phyloP scores from a whole-genome alignment of 1,140 invertebrate genomes.

The Prorops nasuta region DNA sequence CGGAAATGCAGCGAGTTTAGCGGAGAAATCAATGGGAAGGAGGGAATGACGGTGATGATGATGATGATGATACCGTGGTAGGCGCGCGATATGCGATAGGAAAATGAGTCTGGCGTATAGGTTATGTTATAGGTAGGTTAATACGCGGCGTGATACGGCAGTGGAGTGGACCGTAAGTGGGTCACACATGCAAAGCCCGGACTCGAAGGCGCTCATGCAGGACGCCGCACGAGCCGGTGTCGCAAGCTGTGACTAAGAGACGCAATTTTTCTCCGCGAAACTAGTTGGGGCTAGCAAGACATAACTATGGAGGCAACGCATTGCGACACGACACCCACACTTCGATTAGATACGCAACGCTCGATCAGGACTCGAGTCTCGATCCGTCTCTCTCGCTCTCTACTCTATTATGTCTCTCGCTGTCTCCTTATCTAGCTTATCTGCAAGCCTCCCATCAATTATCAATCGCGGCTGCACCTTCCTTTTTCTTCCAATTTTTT shows the following conservation, averaged over 20 bases:
- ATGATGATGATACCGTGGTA: too few species aligned
- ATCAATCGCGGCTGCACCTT: too few species aligned
- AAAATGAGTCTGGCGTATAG: too few species aligned
- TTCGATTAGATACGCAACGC: constrained; percentile 32
- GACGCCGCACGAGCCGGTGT: constrained; percentile 33
- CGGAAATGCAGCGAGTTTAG: too few species aligned
- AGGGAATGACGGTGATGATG: too few species aligned
- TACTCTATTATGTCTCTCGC: not conserved
- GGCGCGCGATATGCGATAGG: too few species aligned
- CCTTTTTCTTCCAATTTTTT: too few species aligned
- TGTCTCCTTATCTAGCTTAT: not conserved
- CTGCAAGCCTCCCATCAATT: too few species aligned
- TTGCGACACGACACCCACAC: constrained; percentile 51
- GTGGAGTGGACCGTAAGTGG: too few species aligned
- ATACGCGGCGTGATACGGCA: too few species aligned
- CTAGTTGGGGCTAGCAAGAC: constrained; percentile 40
- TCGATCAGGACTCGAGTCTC: constrained; percentile 4
- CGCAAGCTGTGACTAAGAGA: constrained; percentile 48
- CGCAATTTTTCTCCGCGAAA: constrained; percentile 46
- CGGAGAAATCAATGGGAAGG: too few species aligned
- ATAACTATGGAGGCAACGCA: constrained; percentile 40
- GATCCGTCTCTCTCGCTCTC: not conserved
- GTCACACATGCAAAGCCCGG: constrained; percentile 36
- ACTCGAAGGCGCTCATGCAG: constrained; percentile 37
- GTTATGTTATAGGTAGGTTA: too few species aligned